phyloP scores from a whole-genome alignment of 2,113 vertebrate species.

The Nibea coibor region DNA sequence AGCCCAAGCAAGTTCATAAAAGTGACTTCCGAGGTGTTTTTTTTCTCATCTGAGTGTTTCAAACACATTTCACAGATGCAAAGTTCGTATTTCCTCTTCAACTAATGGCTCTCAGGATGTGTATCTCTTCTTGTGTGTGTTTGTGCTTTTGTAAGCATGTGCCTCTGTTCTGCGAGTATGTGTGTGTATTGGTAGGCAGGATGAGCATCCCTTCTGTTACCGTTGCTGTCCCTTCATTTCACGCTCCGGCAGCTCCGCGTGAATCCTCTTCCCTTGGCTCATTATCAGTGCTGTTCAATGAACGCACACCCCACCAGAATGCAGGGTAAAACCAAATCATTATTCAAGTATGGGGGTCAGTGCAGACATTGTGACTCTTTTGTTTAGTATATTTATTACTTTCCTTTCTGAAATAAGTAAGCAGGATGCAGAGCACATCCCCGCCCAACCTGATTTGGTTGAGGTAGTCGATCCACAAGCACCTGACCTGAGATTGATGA shows the following conservation, averaged over 20 bases:
- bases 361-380: slow-evolving; percentile 68
- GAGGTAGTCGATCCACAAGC: slow-evolving; percentile 35
- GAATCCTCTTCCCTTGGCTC: slow-evolving; percentile 86
- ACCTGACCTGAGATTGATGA: slow-evolving; percentile 53
- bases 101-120: slow-evolving; percentile 55
- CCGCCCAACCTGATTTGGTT: slow-evolving; percentile 21
- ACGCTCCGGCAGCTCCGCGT: slow-evolving; percentile 79
- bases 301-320: slow-evolving; percentile 66
- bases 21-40: slow-evolving; percentile 41
- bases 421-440: slow-evolving; percentile 53
- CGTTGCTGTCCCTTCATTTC: slow-evolving; percentile 85
- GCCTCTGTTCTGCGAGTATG: slow-evolving; percentile 30
- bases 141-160: slow-evolving; percentile 35
- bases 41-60: slow-evolving; percentile 35
- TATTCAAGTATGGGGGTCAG: slow-evolving; percentile 81
- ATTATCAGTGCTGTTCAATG: slow-evolving; percentile 84
- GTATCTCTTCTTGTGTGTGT: slow-evolving; percentile 2
- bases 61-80: slow-evolving; percentile 48
- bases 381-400: slow-evolving; percentile 73
- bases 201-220: slow-evolving; percentile 78
- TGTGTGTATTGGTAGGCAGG: slow-evolving; percentile 70
- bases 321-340: slow-evolving; percentile 77
- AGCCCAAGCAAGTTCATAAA: slow-evolving; percentile 42
- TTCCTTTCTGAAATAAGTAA: slow-evolving; percentile 67
- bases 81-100: slow-evolving; percentile 52